phyloP scores from a whole-genome alignment of 2,113 vertebrate genomes.

The Pelmatolapia mariae region DNA sequence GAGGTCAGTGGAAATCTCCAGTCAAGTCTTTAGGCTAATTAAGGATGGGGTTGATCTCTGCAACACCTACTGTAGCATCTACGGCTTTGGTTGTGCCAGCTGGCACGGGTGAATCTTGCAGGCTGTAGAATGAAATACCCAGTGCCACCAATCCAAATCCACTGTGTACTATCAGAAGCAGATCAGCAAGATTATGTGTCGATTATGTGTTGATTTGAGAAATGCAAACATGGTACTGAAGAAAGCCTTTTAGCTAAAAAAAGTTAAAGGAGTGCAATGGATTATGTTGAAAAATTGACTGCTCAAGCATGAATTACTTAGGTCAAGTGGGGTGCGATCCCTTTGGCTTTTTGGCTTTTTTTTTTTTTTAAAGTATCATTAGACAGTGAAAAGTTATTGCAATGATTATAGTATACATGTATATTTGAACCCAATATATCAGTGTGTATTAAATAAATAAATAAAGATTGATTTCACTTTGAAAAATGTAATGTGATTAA shows the following conservation, averaged over 20 bases:
- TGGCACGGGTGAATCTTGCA: conserved; percentile 26
- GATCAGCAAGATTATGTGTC: background rate
- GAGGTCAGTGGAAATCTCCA: conserved; percentile 63
- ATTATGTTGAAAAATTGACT: background rate
- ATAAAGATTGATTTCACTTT: too few relatives aligned
- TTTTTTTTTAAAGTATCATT: too few relatives aligned
- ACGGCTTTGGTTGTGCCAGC: conserved; percentile 37
- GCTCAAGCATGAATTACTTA: background rate
- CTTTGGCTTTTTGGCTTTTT: background rate
- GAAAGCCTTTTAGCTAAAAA: background rate
- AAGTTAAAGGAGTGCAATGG: background rate
- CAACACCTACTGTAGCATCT: conserved; percentile 46
- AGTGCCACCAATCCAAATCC: background rate
- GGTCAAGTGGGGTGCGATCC: background rate
- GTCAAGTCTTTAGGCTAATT: conserved; percentile 61
- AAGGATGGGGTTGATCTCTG: conserved; percentile 61
- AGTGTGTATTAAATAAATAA: too few relatives aligned
- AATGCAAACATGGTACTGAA: background rate
- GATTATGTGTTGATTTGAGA: background rate
- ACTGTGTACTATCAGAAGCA: background rate
- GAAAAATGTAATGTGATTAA: background rate
- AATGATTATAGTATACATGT: background rate
- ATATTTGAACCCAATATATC: background rate
- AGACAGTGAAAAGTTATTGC: background rate
- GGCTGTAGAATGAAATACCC: background rate